Evolutionary conservation across 2,113 vertebrate species (phyloP).

Genomic region (Actenoides hombroni): DNA sequence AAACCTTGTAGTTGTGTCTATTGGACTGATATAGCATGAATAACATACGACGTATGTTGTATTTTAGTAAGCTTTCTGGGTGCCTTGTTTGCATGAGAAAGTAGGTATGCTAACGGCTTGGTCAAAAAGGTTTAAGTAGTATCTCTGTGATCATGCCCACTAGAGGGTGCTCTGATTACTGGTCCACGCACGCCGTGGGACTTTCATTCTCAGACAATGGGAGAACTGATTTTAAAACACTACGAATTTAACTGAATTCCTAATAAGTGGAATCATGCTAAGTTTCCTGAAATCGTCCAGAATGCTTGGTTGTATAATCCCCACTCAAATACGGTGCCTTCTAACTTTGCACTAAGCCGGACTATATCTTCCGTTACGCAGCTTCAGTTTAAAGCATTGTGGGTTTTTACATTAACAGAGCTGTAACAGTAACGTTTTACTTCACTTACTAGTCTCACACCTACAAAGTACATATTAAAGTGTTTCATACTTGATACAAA

Average conservation of each 20-base stretch:
- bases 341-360: neutral
- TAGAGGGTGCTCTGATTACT: conserved; percentile 35
- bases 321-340: neutral
- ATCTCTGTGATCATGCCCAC: neutral
- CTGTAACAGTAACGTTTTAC: neutral
- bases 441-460: neutral
- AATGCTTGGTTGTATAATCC: neutral
- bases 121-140: neutral
- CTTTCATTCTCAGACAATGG: neutral
- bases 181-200: neutral
- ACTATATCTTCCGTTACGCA: neutral
- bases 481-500: neutral
- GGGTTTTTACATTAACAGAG: neutral
- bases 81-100: neutral
- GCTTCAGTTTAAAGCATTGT: neutral
- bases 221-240: neutral
- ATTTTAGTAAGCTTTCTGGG: neutral
- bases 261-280: neutral
- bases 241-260: neutral
- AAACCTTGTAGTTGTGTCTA: neutral
- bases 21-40: neutral
- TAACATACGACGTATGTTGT: neutral
- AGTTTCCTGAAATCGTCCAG: neutral
- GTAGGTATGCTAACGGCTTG: too few relatives aligned
- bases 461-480: neutral